A percentile compares a stretch with the other conserved stretches of the same genome.
Conservation (phyloP, 2,797 vertebrate genomes). For the Pseudotriccus pelzelni region DNA sequence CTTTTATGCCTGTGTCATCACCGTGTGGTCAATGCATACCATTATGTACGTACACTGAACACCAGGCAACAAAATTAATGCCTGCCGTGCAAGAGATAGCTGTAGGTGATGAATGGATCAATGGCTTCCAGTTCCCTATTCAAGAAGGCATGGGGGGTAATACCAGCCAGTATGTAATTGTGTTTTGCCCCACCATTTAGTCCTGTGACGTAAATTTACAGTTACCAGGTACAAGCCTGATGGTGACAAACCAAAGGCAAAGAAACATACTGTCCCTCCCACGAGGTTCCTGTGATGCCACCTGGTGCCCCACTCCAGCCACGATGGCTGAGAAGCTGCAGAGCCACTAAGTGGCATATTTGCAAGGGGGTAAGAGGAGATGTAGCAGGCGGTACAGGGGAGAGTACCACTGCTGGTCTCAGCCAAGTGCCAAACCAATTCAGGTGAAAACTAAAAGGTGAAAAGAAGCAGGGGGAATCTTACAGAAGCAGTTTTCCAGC, state of each 20-base stretch:
- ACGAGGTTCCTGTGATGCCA: rapidly evolving
- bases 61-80: background rate
- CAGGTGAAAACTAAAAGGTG: background rate
- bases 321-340: background rate
- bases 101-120: background rate
- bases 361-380: background rate
- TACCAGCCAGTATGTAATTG: background rate
- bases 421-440: background rate
- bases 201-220: background rate
- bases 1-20: background rate
- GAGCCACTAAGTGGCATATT: background rate
- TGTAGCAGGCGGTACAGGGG: background rate
- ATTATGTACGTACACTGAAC: rapidly evolving
- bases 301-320: background rate
- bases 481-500: background rate
- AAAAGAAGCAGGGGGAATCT: background rate
- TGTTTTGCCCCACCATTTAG: background rate
- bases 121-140: background rate
- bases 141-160: background rate
- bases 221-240: background rate
- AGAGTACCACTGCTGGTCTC: background rate
- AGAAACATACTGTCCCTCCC: background rate
- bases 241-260: background rate
- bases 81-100: background rate
- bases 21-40: background rate